Percentiles rank a stretch among this genome's conserved stretches.
phyloP scores from a whole-genome alignment of 2,113 vertebrate genomes.

The Nansenia antarctica region DNA sequence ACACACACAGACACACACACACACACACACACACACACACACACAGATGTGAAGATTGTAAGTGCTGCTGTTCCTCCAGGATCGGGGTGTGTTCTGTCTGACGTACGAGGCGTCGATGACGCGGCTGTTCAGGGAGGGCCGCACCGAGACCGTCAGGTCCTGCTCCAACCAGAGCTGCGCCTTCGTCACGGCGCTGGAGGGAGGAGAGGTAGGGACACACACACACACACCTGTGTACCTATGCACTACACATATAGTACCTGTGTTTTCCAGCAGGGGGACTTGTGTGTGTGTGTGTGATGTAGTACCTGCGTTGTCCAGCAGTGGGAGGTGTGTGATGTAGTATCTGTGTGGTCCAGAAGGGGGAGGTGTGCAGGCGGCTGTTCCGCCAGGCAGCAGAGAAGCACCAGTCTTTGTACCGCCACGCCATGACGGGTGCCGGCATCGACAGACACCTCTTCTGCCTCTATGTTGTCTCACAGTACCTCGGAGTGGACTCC shows the following conservation, averaged over 20 bases:
- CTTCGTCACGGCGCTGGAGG: constrained; percentile 80
- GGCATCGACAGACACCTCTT: constrained; percentile 88
- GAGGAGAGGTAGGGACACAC: constrained; percentile 67
- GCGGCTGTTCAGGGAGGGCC: constrained; percentile 85
- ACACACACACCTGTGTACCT: not conserved
- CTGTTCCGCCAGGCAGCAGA: constrained; percentile 77
- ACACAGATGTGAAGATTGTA: too few relatives aligned
- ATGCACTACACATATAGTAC: not conserved
- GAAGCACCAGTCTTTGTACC: constrained; percentile 83
- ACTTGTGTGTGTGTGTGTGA: too few relatives aligned
- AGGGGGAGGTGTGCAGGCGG: constrained; percentile 77
- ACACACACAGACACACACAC: not conserved
- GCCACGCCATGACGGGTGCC: constrained; percentile 81
- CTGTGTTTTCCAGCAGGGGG: constrained; percentile 57
- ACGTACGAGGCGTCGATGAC: constrained; percentile 89
- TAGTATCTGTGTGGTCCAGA: not conserved
- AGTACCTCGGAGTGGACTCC: constrained; percentile 80
- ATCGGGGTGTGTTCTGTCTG: constrained; percentile 80
- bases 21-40: not conserved
- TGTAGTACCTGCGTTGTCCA: not conserved
- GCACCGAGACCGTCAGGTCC: constrained; percentile 86
- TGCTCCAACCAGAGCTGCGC: constrained; percentile 78
- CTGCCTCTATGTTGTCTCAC: constrained; percentile 84
- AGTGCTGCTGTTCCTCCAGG: too few relatives aligned
- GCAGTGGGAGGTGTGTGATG: constrained; percentile 70